Base-by-base conservation (phyloP, 2,113 vertebrate species). In the Calonectris borealis region DNA sequence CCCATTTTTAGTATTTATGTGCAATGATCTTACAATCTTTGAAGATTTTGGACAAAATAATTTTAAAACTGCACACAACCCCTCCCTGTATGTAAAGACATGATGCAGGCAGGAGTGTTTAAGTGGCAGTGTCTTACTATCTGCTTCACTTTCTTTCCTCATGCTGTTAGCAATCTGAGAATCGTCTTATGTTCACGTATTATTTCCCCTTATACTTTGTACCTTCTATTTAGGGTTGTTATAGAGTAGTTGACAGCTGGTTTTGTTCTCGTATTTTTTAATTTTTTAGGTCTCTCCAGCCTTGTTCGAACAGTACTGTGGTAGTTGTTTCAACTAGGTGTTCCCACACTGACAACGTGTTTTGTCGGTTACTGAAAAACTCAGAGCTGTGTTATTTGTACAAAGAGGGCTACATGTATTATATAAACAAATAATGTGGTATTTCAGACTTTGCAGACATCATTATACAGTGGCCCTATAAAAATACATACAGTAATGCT, bases 171-270 rank as follows among this genome's bases (percentile, higher is more conserved):
- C 51, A 60, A 21, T 60, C 73, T 52, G 85, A 85, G 52, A 77
- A 40, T 46, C 55, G 27, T n/a, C 26, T 34, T 26, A 13, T 14
- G 6, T 48, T 87, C 19, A 1, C 0, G 0, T 46, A 4, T 49
- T 78, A 44, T 49, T 71, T 82, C 69, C 16, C 38, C 17, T 48
- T 32, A 16, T 21, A 44, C 32, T 52, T 82, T 6, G 13, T 14
- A 62, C 10, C 46, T 60, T 52, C n/a, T 66, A 9, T 38, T n/a
- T 51, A 34, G 48, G 32, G 29, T 49, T 60, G 42, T 64, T 58
- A 42, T 31, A 40, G 42, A 55, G 46, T 6, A 1, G 32, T 2
- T 66, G 36, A 6, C 55, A 66, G 25, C 54, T 65, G 51, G 5
- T 36, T 83, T 77, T 86, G 1, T 83, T 85, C 46, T 69, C 7